Conservation (phyloP, 1,140 invertebrate species). For the Ruditapes philippinarum region DNA sequence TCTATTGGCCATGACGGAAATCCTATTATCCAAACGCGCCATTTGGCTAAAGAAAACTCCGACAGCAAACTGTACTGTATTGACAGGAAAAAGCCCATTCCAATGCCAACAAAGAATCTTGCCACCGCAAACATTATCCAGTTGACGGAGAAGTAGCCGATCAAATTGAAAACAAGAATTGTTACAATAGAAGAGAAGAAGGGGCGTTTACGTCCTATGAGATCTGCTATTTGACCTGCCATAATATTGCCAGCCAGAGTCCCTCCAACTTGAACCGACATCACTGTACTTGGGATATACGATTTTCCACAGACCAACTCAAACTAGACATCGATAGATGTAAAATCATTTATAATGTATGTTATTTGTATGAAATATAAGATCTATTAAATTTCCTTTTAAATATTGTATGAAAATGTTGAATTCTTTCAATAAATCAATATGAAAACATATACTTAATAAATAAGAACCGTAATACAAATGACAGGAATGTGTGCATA, state of each 20-base stretch:
- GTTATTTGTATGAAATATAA: too few species aligned
- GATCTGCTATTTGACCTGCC: conserved; percentile 58
- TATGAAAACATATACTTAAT: too few species aligned
- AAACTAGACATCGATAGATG: conserved; percentile 59
- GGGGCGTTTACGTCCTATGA: conserved; percentile 57
- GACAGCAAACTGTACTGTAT: conserved; percentile 14
- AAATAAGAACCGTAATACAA: too few species aligned
- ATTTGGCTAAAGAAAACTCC: conserved; percentile 34
- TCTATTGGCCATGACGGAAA: conserved; percentile 54
- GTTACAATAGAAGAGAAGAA: conserved; percentile 45
- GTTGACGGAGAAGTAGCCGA: conserved; percentile 34
- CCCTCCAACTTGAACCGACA: conserved; percentile 68
- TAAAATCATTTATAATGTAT: too few species aligned
- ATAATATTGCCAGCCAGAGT: conserved; percentile 60
- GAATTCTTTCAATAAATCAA: too few species aligned
- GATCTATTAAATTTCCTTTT: too few species aligned
- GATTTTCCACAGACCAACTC: conserved; percentile 66
- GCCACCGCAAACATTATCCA: conserved; percentile 67
- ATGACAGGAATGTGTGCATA: too few species aligned
- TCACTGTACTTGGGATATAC: conserved; percentile 61
- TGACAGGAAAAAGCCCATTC: conserved; percentile 22
- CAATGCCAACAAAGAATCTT: conserved; percentile 68
- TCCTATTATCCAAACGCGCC: conserved; percentile 31
- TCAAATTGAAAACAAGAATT: conserved; percentile 35
- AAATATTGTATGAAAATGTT: too few species aligned